Base-by-base conservation (phyloP, 1,140 invertebrate species). In the Anadara kagoshimensis region DNA sequence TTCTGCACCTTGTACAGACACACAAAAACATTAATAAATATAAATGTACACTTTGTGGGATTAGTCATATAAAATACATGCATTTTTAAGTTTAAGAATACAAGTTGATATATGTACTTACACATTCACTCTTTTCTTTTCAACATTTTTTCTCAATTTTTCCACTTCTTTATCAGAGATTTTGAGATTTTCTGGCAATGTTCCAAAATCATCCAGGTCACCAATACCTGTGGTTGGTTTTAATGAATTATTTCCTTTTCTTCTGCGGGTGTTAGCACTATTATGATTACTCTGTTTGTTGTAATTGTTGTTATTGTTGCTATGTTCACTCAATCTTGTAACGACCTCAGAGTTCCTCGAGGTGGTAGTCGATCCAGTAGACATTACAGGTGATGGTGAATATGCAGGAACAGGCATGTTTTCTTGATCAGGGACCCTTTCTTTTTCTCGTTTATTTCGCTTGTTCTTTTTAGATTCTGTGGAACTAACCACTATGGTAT, bases 321-420 rank as follows among this genome's bases (percentile, higher is more conserved):
- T 36, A 7, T 36, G 29, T 36, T 36, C 29, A 36, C 29, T 36
- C 7, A 36, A 7, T 36, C 29, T 36, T 36, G 29, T 36, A 36
- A 36, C 29, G 29, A 7, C 7, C 29, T 36, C 29, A 36, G 29
- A 36, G 29, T 36, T 36, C 7, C 29, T 36, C 7, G 29, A 36
- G 29, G 69, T 95, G 95, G 80, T 94, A 95, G 88, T 96, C 94
- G 54, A 94, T 94, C 54, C 79, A 65, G 57, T 16, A 36, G 44
- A 43, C 58, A 20, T 41, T 43, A 57, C 67, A 45, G 70, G 49
- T 29, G 47, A 26, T 47, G 69, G 20, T 22, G 65, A 64, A 14
- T 44, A 51, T 18, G 58, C 59, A 45, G 53, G 20, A 54, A 56
- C 47, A 26, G 69, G 73, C 41, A 70, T 65, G 76, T 80, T 73